Base-by-base conservation (phyloP, 1,140 invertebrate genomes). In the Neuroterus valhalla region DNA sequence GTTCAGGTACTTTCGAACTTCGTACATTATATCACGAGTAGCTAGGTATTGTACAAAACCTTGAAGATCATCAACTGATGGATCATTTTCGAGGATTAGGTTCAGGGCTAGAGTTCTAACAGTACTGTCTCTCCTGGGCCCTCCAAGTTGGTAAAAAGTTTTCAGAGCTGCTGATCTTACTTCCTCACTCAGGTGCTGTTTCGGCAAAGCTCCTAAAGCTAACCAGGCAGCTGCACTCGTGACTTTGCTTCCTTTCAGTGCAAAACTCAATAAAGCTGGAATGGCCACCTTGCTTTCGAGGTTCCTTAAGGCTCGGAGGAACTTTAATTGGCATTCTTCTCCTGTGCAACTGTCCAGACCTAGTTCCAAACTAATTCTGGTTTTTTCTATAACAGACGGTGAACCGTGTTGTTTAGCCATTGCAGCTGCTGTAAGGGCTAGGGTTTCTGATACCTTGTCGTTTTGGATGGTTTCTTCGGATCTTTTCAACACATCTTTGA, bases 71-170 rank as follows among this genome's bases (percentile, higher is more conserved):
- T 92, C 88, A 14, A 86, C 87, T 1, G 93, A 91, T 8, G 91
- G 88, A 17, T 90, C 84, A 38, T 89, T 89, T 68, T 92, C 91
- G 0, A 96, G 86, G n/a, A 96, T 87, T 11, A 96, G 91, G 81
- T 96, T 94, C 11, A 94, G 83, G 0, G 95, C 94, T 48, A 96
- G 76, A 1, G 94, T 94, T 78, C 95, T 89, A 0, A 93, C 91
- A 26, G 94, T 95, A 15, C 94, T 94, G 82, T 96, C 95, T 67
- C 91, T 92, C 76, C 89, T 91, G 26, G 90, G 89, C 2, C 88
- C 88, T 6, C 88, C 90, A 3, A 93, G 83, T 82, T 96, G 94
- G 75, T 93, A 93, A 82, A 95, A 95, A 15, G 95, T 91, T 66
- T 86, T 87, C 19, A 88, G 78, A 2, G 93, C 93, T 3, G 86